A percentile compares a stretch with the other conserved stretches of the same genome.
Evolutionary conservation across 2,888 invertebrate species (phyloP).

Genomic region (Trissolcus japonicus): DNA sequence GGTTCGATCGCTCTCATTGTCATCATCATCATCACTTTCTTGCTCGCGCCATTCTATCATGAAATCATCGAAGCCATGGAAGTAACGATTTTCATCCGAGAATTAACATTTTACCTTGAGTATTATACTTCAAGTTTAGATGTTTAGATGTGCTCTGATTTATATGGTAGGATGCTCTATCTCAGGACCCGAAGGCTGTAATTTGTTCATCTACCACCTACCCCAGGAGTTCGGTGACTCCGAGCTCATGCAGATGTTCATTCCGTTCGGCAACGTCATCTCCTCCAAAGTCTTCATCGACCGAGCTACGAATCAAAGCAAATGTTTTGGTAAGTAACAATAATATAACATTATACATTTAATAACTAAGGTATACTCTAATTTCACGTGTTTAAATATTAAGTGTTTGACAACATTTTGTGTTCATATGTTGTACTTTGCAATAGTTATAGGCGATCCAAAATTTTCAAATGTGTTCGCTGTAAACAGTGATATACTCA

Average conservation of each 20-base stretch:
- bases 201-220: constrained; percentile 99
- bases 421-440: too few relatives aligned
- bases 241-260: constrained; percentile 99
- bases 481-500: too few relatives aligned
- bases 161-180: constrained; percentile 89
- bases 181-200: constrained; percentile 99
- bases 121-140: constrained; percentile 76
- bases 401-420: too few relatives aligned
- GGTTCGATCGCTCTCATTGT: constrained; percentile 68
- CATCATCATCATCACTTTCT: constrained; percentile 62
- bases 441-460: too few relatives aligned
- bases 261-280: constrained; percentile 99
- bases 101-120: constrained; percentile 74
- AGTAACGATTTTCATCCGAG: constrained; percentile 68
- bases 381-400: too few relatives aligned
- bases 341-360: too few relatives aligned
- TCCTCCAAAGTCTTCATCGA: constrained; percentile 99
- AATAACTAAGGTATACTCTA: too few relatives aligned
- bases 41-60: constrained; percentile 48
- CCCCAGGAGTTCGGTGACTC: constrained; percentile 99
- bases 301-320: constrained; percentile 99
- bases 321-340: constrained; percentile 95
- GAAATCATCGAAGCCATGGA: constrained; percentile 50
- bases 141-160: constrained; percentile 77
- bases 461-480: too few relatives aligned